Percentiles rank a stretch among this genome's conserved stretches.
These are phyloP conservation scores for Chloroclysta siterata DNA, from an alignment of 2,888 invertebrate species.

Conservation along the genomic window DNA sequence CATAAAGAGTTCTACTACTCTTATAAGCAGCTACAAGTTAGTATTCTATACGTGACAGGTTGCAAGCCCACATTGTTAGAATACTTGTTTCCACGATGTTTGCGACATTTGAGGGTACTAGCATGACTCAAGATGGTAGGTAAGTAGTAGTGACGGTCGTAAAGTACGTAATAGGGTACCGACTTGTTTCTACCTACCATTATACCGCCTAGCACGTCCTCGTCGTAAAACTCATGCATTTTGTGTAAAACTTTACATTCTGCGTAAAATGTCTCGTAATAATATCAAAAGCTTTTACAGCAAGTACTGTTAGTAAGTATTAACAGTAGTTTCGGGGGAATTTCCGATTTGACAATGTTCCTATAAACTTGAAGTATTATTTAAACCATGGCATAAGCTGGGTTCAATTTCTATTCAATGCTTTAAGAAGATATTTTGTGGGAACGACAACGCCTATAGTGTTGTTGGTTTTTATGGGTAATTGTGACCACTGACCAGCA, in stretches of 20 bases:
- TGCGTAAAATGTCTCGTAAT: slow-evolving; percentile 18
- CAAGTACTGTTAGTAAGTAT: slow-evolving; percentile 24
- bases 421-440: too few relatives aligned
- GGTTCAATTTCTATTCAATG: too few relatives aligned
- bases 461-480: too few relatives aligned
- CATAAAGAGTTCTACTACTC: too few relatives aligned
- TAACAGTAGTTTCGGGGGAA: slow-evolving; percentile 1
- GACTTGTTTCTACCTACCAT: slow-evolving; percentile 5
- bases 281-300: slow-evolving; percentile 21
- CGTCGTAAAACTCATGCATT: slow-evolving; percentile 24
- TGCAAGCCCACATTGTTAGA: background rate
- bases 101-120: background rate
- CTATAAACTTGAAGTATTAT: too few relatives aligned
- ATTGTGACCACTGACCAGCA: too few relatives aligned
- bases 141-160: background rate
- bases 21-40: too few relatives aligned
- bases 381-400: too few relatives aligned
- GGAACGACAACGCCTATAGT: too few relatives aligned
- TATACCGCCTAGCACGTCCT: slow-evolving; percentile 11
- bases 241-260: slow-evolving; percentile 22
- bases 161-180: background rate
- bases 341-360: slow-evolving; percentile 1
- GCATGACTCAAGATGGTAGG: background rate
- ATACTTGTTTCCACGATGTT: background rate
- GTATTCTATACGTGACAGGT: background rate